Evolutionary conservation across 2,113 vertebrate genomes (phyloP).

Genomic region (Arizona elegans): DNA sequence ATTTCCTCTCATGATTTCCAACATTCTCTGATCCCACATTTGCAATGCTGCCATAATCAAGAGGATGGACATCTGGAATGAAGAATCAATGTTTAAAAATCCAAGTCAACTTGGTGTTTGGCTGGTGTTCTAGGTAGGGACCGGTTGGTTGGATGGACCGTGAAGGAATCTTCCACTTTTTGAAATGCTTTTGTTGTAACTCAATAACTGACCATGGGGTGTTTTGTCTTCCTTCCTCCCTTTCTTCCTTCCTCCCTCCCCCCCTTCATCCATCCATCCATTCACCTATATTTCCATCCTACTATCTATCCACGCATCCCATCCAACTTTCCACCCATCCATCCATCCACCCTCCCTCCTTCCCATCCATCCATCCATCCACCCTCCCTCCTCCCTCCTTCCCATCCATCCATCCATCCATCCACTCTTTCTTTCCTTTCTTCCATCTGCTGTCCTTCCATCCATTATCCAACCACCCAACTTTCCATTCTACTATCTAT

Average conservation of each 20-base stretch:
- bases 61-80: neutral
- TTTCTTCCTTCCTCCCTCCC: neutral
- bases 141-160: neutral
- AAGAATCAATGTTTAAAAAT: conserved; percentile 21
- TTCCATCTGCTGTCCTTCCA: too few relatives aligned
- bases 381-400: too few relatives aligned
- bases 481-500: too few relatives aligned
- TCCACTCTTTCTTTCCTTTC: too few relatives aligned
- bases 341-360: too few relatives aligned
- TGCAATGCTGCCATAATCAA: neutral
- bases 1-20: neutral
- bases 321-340: too few relatives aligned
- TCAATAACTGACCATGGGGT: neutral
- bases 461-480: too few relatives aligned
- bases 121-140: neutral
- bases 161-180: neutral
- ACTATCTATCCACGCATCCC: too few relatives aligned
- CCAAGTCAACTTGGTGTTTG: neutral
- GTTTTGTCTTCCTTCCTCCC: neutral
- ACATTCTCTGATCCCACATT: neutral
- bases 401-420: too few relatives aligned
- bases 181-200: neutral
- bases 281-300: neutral
- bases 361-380: too few relatives aligned
- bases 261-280: neutral